These are phyloP conservation scores for Cheiracanthium punctorium DNA, from an alignment of 2,888 invertebrate genomes.

Conservation along the genomic window DNA sequence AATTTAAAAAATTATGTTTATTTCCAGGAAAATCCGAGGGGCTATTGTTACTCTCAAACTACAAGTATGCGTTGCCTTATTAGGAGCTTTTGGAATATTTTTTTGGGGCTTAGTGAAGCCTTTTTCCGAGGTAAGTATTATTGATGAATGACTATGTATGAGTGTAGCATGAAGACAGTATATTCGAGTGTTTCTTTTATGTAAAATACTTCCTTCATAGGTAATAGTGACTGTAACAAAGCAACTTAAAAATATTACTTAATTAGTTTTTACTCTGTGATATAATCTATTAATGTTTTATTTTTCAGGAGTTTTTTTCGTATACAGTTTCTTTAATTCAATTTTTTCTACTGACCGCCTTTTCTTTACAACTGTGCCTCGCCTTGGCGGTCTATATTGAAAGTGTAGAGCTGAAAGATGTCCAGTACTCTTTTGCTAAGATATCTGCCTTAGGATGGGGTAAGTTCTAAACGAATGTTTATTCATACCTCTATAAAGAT, in stretches of 20 bases:
- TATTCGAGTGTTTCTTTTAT: no score
- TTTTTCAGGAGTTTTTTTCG: conserved; percentile 65
- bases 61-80: conserved; percentile 69
- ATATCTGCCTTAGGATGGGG: conserved; percentile 70
- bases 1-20: not conserved
- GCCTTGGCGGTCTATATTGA: conserved; percentile 64
- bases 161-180: no score
- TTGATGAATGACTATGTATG: no score
- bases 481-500: no score
- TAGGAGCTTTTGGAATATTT: conserved; percentile 69
- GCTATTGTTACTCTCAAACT: conserved; percentile 64
- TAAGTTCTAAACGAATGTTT: no score
- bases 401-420: conserved; percentile 60
- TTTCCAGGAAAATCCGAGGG: conserved; percentile 62
- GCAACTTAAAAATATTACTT: no score
- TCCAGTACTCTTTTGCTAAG: conserved; percentile 60
- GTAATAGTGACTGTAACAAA: no score
- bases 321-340: conserved; percentile 64
- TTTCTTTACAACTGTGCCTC: conserved; percentile 69
- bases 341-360: conserved; percentile 68
- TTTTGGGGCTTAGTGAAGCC: conserved; percentile 48
- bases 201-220: no score
- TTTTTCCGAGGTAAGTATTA: conserved; percentile 54
- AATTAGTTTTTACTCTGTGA: no score
- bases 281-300: no score